Base-by-base conservation (phyloP, 2,797 vertebrate species). In the Anguilla anguilla region DNA sequence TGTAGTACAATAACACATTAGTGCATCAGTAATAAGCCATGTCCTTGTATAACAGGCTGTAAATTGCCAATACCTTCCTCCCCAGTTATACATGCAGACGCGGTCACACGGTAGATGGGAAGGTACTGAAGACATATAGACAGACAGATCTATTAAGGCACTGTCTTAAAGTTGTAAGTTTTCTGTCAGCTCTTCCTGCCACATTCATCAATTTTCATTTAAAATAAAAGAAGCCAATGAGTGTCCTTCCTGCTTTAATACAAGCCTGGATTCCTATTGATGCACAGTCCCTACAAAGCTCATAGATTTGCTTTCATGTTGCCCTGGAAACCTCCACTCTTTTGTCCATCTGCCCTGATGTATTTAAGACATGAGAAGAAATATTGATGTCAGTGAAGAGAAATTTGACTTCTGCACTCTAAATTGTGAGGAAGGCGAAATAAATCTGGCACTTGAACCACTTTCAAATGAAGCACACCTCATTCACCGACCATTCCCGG, bases 251-350 rank as follows among this genome's bases (percentile, higher is more conserved):
- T 49, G 39, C 25, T 49, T 81, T 1, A 43, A 79, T 79, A 79
- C 35, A 79, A 11, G 31, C 17, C 15, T 43, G 31, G 7, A 46
- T 46, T 17, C 15, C 74, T 46, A 79, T 81, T 81, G 43, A 49
- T 46, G 77, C 19, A 5, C 77, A 1, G 22, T 9, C 17, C 43
- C 77, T n/a, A 59, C 25, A 35, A 61, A 84, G 53, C 83, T 59
- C 35, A 22, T 25, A 81, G 77, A 81, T 81, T 81, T 81, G 43
- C 77, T 81, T 81, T 49, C 43, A 81, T 49, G 77, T 81, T 81
- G 77, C 77, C 77, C 77, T 46, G 77, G 43, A 81, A 81, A 81
- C 77, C 39, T 81, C 49, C 22, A 49, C 43, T 19, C 17, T 46
- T 81, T 46, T 81, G 43, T 81, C 11, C 43, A 9, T 49, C 39